phyloP scores from a whole-genome alignment of 2,797 vertebrate species.

The Chromis chromis region DNA sequence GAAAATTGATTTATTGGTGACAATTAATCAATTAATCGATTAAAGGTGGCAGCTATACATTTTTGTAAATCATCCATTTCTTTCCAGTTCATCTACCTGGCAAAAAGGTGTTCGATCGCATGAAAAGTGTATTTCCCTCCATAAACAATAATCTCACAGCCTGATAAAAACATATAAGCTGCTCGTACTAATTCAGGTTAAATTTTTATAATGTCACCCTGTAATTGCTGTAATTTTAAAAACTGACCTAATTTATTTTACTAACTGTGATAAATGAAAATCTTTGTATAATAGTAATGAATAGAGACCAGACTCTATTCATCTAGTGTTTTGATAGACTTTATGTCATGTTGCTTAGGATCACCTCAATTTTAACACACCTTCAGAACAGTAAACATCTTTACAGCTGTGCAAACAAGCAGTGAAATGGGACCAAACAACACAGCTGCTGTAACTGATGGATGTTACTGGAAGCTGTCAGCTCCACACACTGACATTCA shows the following conservation, averaged over 20 bases:
- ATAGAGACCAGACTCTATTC: background rate
- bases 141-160: background rate
- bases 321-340: background rate
- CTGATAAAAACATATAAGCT: background rate
- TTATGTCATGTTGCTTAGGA: background rate
- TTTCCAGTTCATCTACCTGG: background rate
- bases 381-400: constrained; percentile 14
- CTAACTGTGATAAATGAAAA: no score
- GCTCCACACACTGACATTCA: constrained; percentile 4
- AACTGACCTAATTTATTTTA: no score
- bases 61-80: background rate
- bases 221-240: background rate
- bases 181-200: background rate
- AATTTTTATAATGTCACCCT: background rate
- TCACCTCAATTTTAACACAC: constrained; percentile 20
- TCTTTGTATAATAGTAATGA: background rate
- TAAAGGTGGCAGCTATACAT: no score
- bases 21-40: no score
- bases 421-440: constrained; percentile 19
- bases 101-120: background rate
- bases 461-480: constrained; percentile 13
- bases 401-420: constrained; percentile 43
- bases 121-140: background rate
- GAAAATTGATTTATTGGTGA: no score
- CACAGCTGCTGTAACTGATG: constrained; percentile 4